Base-by-base conservation (phyloP, 1,140 invertebrate species). In the Drosophila santomea region DNA sequence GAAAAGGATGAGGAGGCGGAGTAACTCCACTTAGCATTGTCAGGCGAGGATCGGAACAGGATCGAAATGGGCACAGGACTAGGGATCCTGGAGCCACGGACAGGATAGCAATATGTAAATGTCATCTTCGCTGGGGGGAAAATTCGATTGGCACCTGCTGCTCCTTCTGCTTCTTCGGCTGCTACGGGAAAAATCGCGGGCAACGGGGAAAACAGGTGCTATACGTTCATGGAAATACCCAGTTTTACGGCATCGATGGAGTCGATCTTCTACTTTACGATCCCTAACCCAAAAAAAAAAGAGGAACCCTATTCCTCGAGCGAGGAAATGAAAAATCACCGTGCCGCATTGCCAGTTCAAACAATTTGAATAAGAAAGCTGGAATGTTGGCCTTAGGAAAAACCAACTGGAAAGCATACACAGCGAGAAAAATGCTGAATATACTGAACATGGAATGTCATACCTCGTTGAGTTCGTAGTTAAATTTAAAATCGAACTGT, bases 271-370 rank as follows among this genome's bases (percentile, higher is more conserved):
- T 28, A 48, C 28, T 32, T 4, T 4, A 11, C 43, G 12, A 28
- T n/a, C 8, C 23, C 52, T n/a, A 20, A 11, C n/a, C 32, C 15
- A 1, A 17, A 7, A 17, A 1, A 1, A 8, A 12, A 11, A 3
- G 10, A 25, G 28, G 28, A 32, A 12, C 20, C 8, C 4, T 12
- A 20, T 28, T 35, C 14, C 6, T 5, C 35, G 2, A 2, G n/a
- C 32, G 38, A 32, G 36, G 43, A 75, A 71, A 72, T 86, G 83
- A 86, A 71, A 88, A 88, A 88, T 86, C 83, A 83, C 78, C 83
- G 83, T 76, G 71, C 58, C 80, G 48, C 62, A 86, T 83, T 86
- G 75, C 63, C 74, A 80, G 55, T 74, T 78, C 81, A 85, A 85
- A 85, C 76, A 74, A 78, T 84, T 84, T 84, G 73, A 71, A 80